phyloP scores from a whole-genome alignment of 2,888 invertebrate species.

The Anthophora plumipes region DNA sequence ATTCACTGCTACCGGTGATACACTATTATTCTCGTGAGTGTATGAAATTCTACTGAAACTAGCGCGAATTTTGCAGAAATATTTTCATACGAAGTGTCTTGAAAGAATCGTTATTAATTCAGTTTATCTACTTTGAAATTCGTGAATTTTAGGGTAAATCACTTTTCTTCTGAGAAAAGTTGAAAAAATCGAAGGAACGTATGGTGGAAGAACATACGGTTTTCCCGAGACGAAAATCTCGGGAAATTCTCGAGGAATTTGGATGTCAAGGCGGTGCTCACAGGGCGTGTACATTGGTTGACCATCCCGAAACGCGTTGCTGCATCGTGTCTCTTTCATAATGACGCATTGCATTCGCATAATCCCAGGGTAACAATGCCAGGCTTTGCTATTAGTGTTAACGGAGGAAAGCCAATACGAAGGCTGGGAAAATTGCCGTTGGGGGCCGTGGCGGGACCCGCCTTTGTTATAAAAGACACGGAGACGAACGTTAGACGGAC shows the following conservation, averaged over 20 bases:
- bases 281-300: constrained; percentile 42
- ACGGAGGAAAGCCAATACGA: constrained; percentile 67
- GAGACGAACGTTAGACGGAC: constrained; percentile 46
- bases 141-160: too few relatives aligned
- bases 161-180: not conserved
- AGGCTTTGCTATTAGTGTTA: constrained; percentile 69
- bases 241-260: constrained; percentile 54
- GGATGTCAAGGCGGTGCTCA: constrained; percentile 72
- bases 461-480: constrained; percentile 76
- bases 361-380: constrained; percentile 73
- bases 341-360: constrained; percentile 67
- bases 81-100: not conserved
- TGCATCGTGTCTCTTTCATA: constrained; percentile 68
- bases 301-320: constrained; percentile 39
- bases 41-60: not conserved
- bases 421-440: constrained; percentile 61
- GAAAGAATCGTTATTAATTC: not conserved
- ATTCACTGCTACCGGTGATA: not conserved
- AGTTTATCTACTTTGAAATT: not conserved
- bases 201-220: constrained; percentile 12
- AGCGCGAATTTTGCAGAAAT: not conserved
- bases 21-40: too few relatives aligned
- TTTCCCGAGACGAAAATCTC: not conserved
- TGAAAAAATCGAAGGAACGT: constrained; percentile 23
- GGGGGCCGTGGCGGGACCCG: constrained; percentile 63